These are phyloP conservation scores for Sorex maritimensis DNA, from an alignment of 2,797 vertebrate genomes.

Conservation along the genomic window DNA sequence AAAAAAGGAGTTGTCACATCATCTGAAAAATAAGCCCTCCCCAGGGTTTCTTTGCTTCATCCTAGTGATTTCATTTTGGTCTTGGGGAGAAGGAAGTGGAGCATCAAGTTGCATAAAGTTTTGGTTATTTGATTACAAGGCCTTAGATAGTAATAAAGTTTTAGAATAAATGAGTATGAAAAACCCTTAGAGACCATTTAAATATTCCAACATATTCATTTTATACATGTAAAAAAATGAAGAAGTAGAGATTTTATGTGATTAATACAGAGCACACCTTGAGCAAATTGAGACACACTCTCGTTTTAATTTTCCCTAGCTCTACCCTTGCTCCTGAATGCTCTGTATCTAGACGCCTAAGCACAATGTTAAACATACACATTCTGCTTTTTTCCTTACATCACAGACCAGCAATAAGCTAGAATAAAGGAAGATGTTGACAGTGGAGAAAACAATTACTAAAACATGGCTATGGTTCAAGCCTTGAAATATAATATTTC, in stretches of 20 bases:
- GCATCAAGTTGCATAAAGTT: too few species aligned
- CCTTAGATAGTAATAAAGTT: not conserved
- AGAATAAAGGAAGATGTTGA: not conserved
- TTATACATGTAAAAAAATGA: not conserved
- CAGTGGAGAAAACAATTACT: not conserved
- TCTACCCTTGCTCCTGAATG: not conserved
- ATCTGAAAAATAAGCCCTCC: not conserved
- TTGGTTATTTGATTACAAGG: not conserved
- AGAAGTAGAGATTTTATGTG: not conserved
- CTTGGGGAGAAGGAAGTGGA: too few species aligned
- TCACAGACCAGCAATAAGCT: not conserved
- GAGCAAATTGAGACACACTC: not conserved
- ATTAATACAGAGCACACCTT: not conserved
- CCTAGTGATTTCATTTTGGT: too few species aligned
- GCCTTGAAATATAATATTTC: not conserved
- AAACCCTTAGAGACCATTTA: not conserved
- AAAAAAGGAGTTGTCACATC: not conserved
- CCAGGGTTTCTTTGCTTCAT: not conserved
- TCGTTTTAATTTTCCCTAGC: not conserved
- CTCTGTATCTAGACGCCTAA: not conserved
- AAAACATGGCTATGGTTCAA: not conserved
- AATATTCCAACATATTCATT: not conserved
- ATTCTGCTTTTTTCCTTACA: not conserved
- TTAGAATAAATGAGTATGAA: constrained; percentile 37
- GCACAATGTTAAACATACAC: not conserved